Evolutionary conservation across 2,113 vertebrate species (phyloP), one percentile per base, ranked within the genome.

Genomic region (Hippocampus comes): DNA sequence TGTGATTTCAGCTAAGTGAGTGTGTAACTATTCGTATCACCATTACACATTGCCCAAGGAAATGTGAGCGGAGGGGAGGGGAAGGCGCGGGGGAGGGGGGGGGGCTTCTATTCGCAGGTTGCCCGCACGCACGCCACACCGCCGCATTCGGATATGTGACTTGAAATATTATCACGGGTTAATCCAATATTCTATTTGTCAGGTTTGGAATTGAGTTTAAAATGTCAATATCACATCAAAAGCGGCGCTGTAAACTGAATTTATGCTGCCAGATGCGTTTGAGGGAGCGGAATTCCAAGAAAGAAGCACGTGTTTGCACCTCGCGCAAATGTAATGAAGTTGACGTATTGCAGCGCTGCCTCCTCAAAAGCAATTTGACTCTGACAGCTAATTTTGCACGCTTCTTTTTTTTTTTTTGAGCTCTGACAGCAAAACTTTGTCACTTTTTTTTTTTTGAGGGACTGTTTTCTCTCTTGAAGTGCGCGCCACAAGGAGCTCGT

Each of bases 201-300:
- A 78, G 84, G 79, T 63, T 78, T 78, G 80, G 84, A 90, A 90
- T 87, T 88, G 85, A 85, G 89, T 90, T 89, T 85, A 88, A 87
- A 88, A 86, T 89, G 86, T 89, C 87, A 89, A 86, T 85, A 86
- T 77, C 51, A 81, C 79, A 87, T 87, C 87, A 89, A 88, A 88
- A 84, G 78, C 81, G 20, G 46, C 80, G 74, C 75, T 20, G 63
- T 75, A 80, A 84, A 81, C 77, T 67, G 71, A 78, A 86, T 85
- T 84, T 79, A 70, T 76, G 67, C 76, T 30, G 57, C 38, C 51
- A 56, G 73, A 77, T 77, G 48, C 72, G 48, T 81, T 75, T 71
- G 66, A 70, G 73, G 77, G 41, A 74, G 63, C 25, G 53, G 72
- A 82, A 68, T 77, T 83, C 25, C 1, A 43, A 60, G 49, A 72